phyloP scores from a whole-genome alignment of 2,797 vertebrate species.

The Takifugu ocellatus region DNA sequence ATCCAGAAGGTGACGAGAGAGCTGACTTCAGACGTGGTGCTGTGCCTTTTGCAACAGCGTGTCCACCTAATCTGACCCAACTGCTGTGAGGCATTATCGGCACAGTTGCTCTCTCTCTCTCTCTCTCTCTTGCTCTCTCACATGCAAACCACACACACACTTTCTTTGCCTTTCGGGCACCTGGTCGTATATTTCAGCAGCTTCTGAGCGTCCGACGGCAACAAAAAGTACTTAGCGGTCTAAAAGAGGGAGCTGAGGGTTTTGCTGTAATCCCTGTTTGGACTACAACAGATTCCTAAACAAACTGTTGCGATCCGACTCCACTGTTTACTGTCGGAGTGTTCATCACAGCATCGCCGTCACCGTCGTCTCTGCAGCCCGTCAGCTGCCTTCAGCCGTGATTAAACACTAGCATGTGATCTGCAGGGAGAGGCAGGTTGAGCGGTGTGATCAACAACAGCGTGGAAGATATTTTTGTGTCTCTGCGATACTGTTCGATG shows the following conservation, averaged over 20 bases:
- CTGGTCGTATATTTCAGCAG: slow-evolving; percentile 43
- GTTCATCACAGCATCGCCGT: slow-evolving; percentile 15
- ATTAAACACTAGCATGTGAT: slow-evolving; percentile 1
- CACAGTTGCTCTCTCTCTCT: slow-evolving; percentile 7
- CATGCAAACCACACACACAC: neutral
- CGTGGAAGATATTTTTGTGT: neutral
- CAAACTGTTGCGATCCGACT: slow-evolving; percentile 64
- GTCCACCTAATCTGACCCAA: too few relatives aligned
- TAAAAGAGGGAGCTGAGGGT: slow-evolving; percentile 58
- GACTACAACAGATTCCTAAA: slow-evolving; percentile 58
- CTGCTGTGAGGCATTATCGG: neutral
- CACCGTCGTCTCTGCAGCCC: neutral
- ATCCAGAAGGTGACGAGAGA: too few relatives aligned
- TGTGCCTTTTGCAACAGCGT: too few relatives aligned
- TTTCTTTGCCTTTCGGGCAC: slow-evolving; percentile 19
- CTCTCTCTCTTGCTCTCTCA: neutral
- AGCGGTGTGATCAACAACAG: neutral
- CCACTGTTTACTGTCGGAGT: slow-evolving; percentile 58
- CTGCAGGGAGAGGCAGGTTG: neutral
- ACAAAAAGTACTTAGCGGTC: slow-evolving; percentile 66
- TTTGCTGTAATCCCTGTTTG: slow-evolving; percentile 66
- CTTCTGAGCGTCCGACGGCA: slow-evolving; percentile 30
- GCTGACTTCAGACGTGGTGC: too few relatives aligned
- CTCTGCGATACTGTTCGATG: too few relatives aligned
- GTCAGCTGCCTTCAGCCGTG: slow-evolving; percentile 29